Evolutionary conservation across 2,797 vertebrate species (phyloP), one percentile per base, ranked within the genome.

Genomic region (Smutsia temminckii): DNA sequence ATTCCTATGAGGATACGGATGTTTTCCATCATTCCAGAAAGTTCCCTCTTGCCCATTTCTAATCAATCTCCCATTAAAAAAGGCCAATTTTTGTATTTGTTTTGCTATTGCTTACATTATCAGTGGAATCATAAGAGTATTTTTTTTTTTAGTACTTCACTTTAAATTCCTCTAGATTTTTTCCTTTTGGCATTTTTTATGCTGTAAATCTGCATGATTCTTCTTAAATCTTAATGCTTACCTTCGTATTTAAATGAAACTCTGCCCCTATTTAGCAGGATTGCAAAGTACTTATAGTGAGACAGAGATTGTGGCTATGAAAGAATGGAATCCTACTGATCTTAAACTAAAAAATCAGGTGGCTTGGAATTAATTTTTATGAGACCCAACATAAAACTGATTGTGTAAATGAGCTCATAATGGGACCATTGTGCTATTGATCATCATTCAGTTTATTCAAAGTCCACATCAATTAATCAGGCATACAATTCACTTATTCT

Each of bases 111-210:
- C 55, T 80, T 75, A 7, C n/a, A 20, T 90, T 75, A 18, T 63
- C 61, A 91, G 14, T 68, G 18, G 32, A 89, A 64, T 18, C 8
- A 71, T 11, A 29, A 40, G 32, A 78, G 7, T 63, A 61, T 63
- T 66, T 61, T 83, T 63, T 83, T 63, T 85, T 75, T 86, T 40
- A 40, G 16, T 18, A 53, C 55, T 93, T 3, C 25, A 46, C 25
- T 91, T 86, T 81, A 61, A 81, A 77, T 81, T 91, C 32, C 34
- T 75, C 80, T 91, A 46, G 34, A 61, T 74, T 86, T 69, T 46
- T 55, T 92, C 64, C 40, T 92, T 61, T 74, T 20, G 34, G 27
- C 17, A 79, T 53, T 93, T 93, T 92, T 95, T 68, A n/a, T 66
- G 53, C 12, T 72, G 29, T 86, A 37, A 40, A 20, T 72, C 20